Base-by-base conservation (phyloP, 2,113 vertebrate genomes). In the Aix galericulata region DNA sequence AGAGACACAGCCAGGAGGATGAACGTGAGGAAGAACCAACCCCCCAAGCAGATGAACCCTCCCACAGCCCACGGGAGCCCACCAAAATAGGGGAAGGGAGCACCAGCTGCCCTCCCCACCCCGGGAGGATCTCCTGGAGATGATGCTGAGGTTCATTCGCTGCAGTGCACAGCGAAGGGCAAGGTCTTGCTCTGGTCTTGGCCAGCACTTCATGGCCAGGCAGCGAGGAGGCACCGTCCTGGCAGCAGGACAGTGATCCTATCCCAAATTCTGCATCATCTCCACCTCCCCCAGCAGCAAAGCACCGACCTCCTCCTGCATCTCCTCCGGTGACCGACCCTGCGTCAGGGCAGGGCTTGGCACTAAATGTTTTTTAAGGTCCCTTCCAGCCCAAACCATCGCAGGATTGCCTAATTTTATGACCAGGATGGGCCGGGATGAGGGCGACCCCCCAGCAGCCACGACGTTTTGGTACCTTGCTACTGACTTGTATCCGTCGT, bases 401-500 rank as follows among this genome's bases (percentile, higher is more conserved):
- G 11, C 27, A 26, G 25, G 36, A 40, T 63, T 63, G 26, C 15
- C 7, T 40, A 25, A 63, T 11, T 40, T 36, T 63, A 27, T 40
- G 36, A 12, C 62, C 12, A 63, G 66, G 12, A 74, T 8, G 11
- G 26, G 21, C 11, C 55, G 42, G 38, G 55, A n/a, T 56, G 38
- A 76, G 20, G 75, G 9, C 15, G 62, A 64, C 2, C 6, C 6
- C 11, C 63, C 64, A 11, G 46, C 56, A 64, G 6, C 13, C 36
- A 23, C 8, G 26, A 73, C 2, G 3, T 55, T 26, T 22, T 12
- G 55, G 78, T 98, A 97, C 97, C 97, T 98, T 67, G 96, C 91
- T 52, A 98, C 84, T 16, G 96, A 93, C 72, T 97, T 95, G 93
- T 98, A 97, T 86, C 97, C 96, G 9, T 97, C 95, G 11, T 94